Conservation (phyloP, 2,888 invertebrate species). For the Ernsta delagoae region DNA sequence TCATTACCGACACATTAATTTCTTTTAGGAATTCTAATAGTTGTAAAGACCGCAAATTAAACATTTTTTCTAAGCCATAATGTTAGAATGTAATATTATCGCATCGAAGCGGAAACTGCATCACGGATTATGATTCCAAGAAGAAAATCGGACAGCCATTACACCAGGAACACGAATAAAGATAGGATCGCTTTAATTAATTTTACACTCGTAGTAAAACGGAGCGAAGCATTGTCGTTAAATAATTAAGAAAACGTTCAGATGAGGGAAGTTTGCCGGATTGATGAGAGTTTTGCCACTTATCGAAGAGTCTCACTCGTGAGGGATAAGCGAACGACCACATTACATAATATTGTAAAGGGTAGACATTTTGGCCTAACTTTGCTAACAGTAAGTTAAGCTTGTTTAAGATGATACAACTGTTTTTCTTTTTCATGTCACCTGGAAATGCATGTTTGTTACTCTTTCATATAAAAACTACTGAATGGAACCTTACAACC, state of each 20-base stretch:
- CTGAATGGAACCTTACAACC: no score
- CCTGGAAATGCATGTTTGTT: no score
- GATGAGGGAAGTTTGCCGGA: constrained; percentile 36
- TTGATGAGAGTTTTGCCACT: constrained; percentile 32
- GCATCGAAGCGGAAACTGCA: constrained; percentile 15
- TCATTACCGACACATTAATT: no score
- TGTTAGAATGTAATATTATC: constrained; percentile 9
- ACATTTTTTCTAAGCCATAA: neutral
- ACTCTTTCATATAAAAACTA: no score
- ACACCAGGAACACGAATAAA: constrained; percentile 30
- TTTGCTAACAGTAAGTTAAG: no score
- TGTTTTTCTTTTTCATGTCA: no score
- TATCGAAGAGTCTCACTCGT: neutral
- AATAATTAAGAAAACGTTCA: constrained; percentile 38
- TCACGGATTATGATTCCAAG: constrained; percentile 18
- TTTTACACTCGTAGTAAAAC: constrained; percentile 37
- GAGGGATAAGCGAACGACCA: neutral
- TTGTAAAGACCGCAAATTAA: neutral
- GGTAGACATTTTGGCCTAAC: no score
- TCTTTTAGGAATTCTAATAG: neutral
- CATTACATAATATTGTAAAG: no score
- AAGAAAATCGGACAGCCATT: constrained; percentile 34
- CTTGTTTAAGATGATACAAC: no score
- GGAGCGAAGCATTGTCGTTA: constrained; percentile 33
- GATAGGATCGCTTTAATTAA: constrained; percentile 36